Base-by-base conservation (phyloP, 2,888 invertebrate genomes). In the Platerodrilus igneus region DNA sequence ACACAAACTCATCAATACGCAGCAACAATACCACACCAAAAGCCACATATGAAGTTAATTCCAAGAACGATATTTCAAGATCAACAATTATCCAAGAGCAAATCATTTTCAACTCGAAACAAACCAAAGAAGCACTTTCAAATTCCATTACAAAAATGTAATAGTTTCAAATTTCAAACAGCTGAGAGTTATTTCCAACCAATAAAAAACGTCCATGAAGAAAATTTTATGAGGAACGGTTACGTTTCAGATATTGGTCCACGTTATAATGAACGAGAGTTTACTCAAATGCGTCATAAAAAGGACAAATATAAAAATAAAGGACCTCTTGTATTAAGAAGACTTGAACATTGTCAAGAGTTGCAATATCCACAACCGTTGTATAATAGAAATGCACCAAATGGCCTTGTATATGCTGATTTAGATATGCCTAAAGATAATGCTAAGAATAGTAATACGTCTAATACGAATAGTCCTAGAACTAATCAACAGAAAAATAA, bases 121-220 rank as follows among this genome's bases (percentile, higher is more conserved):
- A 65, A 66, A 44, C 63, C 74, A 55, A 78, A 78, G 69, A 78
- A 78, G 66, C 75, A 76, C 50, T 77, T 78, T 51, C 78, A 78
- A 71, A 76, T 77, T 52, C 78, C 78, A 2, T 60, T 79, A 22
- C 79, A 79, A 61, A 79, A 79, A 60, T 77, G 78, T 55, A 78
- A 79, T 63, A 79, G 79, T 60, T 79, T 79, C 59, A 68, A 66
- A 47, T 68, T 67, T 47, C 68, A 69, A 62, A 68, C 69, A 36
- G 67, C 68, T 16, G 69, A 69, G 47, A 78, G 78, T 57, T 79
- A 78, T 54, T 79, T 79, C 52, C 79, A 79, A 68, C 79, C 79
- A 4, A 78, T 79, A 50, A 74, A 77, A 55, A 78, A 78, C 55
- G 76, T 78, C 51, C 72, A 78, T 55, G 68, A 68, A 45, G 66